phyloP scores from a whole-genome alignment of 2,797 vertebrate species.

The Sebastolobus alascanus region DNA sequence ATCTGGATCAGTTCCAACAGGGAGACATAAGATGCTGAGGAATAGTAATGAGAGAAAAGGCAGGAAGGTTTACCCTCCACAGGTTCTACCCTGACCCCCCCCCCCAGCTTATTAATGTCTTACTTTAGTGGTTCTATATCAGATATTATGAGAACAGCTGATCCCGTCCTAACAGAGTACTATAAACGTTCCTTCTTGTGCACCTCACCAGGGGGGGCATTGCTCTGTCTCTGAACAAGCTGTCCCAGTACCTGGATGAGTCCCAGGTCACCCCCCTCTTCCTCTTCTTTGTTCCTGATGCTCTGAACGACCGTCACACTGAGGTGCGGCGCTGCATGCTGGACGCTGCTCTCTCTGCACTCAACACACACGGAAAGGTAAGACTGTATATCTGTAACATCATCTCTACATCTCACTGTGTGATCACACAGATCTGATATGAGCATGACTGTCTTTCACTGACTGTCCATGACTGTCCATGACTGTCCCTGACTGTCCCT shows the following conservation, averaged over 20 bases:
- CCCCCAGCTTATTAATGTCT: not conserved
- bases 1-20: not conserved
- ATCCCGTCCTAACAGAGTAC: not conserved
- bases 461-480: too few species aligned
- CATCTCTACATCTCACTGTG: too few species aligned
- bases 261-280: slow-evolving; percentile 97
- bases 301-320: slow-evolving; percentile 94
- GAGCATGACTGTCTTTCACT: not conserved
- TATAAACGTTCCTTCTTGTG: not conserved
- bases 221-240: slow-evolving; percentile 94
- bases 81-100: not conserved
- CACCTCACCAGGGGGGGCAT: slow-evolving; percentile 91
- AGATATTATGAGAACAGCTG: not conserved
- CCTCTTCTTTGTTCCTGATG: slow-evolving; percentile 97
- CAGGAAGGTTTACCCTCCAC: not conserved
- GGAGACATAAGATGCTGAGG: not conserved
- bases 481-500: too few species aligned
- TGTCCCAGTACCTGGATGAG: slow-evolving; percentile 92
- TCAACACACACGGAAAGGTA: slow-evolving; percentile 98
- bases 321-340: slow-evolving; percentile 98
- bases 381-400: not conserved
- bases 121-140: not conserved
- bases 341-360: slow-evolving; percentile 93
- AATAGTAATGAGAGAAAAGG: not conserved
- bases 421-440: not conserved